These are phyloP conservation scores for Trissoscelio sp. DNA, from an alignment of 2,888 invertebrate species.

Conservation along the genomic window DNA sequence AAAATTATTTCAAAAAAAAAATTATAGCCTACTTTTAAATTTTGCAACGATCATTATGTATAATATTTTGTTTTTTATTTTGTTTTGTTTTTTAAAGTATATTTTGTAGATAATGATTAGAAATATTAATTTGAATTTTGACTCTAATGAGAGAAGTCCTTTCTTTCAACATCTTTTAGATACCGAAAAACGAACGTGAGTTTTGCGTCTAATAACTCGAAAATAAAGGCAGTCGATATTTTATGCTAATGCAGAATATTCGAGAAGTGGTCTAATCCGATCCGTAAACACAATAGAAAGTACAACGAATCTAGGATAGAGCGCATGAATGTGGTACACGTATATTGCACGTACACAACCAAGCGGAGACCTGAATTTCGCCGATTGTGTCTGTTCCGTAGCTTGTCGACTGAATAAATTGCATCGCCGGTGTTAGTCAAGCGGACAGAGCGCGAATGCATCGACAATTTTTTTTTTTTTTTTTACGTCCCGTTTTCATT, in stretches of 20 bases:
- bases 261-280: conserved; percentile 76
- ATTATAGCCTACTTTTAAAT: no score
- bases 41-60: no score
- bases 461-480: conserved; percentile 4
- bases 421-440: conserved; percentile 67
- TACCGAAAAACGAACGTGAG: no score
- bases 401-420: conserved; percentile 67
- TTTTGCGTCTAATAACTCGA: conserved; percentile 39
- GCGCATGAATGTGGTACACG: conserved; percentile 67
- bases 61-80: no score
- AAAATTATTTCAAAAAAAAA: no score
- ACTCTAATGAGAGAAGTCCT: no score
- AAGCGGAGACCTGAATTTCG: conserved; percentile 75
- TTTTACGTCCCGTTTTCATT: conserved; percentile 27
- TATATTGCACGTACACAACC: conserved; percentile 35
- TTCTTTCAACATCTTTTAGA: no score
- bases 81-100: no score
- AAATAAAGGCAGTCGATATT: conserved; percentile 52
- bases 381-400: conserved; percentile 70
- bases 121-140: no score
- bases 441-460: conserved; percentile 61
- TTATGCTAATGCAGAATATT: conserved; percentile 65
- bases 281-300: conserved; percentile 80
- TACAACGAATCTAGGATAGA: conserved; percentile 78
- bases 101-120: no score